phyloP scores from a whole-genome alignment of 2,888 invertebrate species.

The Drosophila austrosaltans region DNA sequence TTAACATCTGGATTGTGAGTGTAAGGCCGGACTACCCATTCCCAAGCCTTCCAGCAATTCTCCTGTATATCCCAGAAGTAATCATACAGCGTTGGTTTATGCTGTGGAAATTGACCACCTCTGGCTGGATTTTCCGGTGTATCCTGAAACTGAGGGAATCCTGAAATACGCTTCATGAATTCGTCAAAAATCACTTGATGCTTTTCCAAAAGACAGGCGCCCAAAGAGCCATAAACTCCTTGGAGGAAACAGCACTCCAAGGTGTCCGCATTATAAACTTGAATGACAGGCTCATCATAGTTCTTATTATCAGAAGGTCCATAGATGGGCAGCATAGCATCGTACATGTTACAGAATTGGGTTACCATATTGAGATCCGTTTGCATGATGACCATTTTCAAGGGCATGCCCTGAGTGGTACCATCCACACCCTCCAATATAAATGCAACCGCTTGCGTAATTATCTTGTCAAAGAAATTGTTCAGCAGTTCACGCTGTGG shows the following conservation, averaged over 20 bases:
- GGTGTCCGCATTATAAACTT: constrained; percentile 85
- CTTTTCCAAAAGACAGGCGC: constrained; percentile 89
- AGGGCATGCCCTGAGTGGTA: constrained; percentile 88
- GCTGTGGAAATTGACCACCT: constrained; percentile 89
- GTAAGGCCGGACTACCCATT: constrained; percentile 90
- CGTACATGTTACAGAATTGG: constrained; percentile 92
- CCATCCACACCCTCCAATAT: constrained; percentile 89
- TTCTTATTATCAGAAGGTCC: constrained; percentile 82
- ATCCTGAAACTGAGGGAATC: constrained; percentile 89
- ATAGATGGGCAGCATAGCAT: constrained; percentile 86
- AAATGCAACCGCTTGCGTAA: constrained; percentile 89
- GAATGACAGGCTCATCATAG: constrained; percentile 83
- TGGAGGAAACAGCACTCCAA: constrained; percentile 89
- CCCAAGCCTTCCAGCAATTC: constrained; percentile 93
- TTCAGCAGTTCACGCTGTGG: constrained; percentile 84
- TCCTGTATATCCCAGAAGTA: constrained; percentile 89
- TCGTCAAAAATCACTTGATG: constrained; percentile 90
- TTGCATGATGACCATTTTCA: constrained; percentile 92
- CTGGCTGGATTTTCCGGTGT: constrained; percentile 86
- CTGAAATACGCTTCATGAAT: constrained; percentile 87
- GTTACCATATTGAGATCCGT: constrained; percentile 94
- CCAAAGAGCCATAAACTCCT: constrained; percentile 92
- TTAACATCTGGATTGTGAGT: constrained; percentile 88
- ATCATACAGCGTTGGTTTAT: constrained; percentile 90
- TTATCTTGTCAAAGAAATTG: constrained; percentile 90